Evolutionary conservation across 2,888 invertebrate species (phyloP).

Genomic region (Agriotes lineatus): DNA sequence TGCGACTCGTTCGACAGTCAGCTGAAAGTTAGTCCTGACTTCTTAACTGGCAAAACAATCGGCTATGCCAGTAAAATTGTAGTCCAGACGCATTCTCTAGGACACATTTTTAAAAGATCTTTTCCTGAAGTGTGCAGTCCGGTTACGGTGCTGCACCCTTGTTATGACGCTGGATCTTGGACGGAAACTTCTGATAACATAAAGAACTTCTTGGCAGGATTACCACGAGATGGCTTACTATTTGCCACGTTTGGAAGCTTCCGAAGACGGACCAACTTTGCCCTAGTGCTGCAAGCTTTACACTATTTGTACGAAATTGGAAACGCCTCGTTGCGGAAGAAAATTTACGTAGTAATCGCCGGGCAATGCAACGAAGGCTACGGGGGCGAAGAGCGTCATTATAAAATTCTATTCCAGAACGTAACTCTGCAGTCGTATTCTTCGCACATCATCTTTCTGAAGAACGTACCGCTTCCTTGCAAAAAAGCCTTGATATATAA

Average conservation of each 20-base stretch:
- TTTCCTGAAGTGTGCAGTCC: constrained; percentile 53
- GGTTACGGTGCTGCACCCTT: constrained; percentile 56
- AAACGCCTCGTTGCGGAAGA: constrained; percentile 52
- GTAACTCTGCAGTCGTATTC: constrained; percentile 56
- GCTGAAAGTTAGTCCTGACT: constrained; percentile 54
- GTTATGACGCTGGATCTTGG: constrained; percentile 60
- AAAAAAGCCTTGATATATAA: constrained; percentile 60
- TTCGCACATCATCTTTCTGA: constrained; percentile 59
- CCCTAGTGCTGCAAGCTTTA: constrained; percentile 58
- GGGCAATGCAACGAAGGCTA: constrained; percentile 54
- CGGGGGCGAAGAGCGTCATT: constrained; percentile 55
- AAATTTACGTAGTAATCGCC: constrained; percentile 60
- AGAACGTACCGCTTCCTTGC: constrained; percentile 57
- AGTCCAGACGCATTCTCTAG: constrained; percentile 57
- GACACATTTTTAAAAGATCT: constrained; percentile 57
- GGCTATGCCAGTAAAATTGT: constrained; percentile 59
- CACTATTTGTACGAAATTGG: constrained; percentile 56
- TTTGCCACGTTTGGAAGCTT: constrained; percentile 60
- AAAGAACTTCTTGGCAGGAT: constrained; percentile 58
- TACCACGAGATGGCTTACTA: constrained; percentile 56
- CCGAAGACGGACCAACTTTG: constrained; percentile 58
- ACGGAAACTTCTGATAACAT: constrained; percentile 55
- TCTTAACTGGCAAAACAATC: constrained; percentile 57
- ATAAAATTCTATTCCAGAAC: constrained; percentile 55
- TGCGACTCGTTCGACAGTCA: constrained; percentile 51